Percentiles rank a stretch among this genome's conserved stretches.
These are phyloP conservation scores for Apamea anceps DNA, from an alignment of 2,888 invertebrate species.

Conservation along the genomic window DNA sequence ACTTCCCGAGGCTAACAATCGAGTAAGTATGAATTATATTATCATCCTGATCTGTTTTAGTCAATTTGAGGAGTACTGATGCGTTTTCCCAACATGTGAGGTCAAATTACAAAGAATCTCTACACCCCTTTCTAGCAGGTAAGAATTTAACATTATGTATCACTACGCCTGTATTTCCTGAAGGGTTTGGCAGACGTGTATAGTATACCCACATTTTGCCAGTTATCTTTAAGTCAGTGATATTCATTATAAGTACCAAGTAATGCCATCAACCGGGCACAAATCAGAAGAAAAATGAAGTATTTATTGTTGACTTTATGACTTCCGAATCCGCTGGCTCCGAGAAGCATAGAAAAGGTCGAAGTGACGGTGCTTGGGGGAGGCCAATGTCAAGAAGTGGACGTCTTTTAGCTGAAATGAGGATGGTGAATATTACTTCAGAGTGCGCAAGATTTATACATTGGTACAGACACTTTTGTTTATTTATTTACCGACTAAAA, in stretches of 20 bases:
- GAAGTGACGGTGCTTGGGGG: too few species aligned
- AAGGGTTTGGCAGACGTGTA: neutral
- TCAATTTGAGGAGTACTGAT: slow-evolving; percentile 32
- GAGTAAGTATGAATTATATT: slow-evolving; percentile 48
- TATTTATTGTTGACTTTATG: too few species aligned
- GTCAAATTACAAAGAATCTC: slow-evolving; percentile 15
- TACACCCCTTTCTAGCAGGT: slow-evolving; percentile 23
- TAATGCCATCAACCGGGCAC: neutral
- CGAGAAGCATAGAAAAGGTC: too few species aligned
- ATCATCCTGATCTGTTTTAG: slow-evolving; percentile 46
- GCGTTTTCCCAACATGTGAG: slow-evolving; percentile 40
- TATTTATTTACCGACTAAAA: too few species aligned
- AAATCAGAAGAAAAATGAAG: neutral
- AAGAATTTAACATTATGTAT: slow-evolving; percentile 6
- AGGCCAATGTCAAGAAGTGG: too few species aligned
- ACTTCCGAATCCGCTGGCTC: too few species aligned
- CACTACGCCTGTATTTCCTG: fast-evolving
- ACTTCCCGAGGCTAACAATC: slow-evolving; percentile 57
- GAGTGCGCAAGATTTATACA: too few species aligned
- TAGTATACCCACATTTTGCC: too few species aligned
- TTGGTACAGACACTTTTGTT: too few species aligned
- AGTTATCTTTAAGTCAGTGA: neutral
- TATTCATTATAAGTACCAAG: neutral
- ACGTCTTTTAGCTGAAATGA: too few species aligned
- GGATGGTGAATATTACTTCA: too few species aligned